A percentile compares a stretch with the other conserved stretches of the same genome.
phyloP scores from a whole-genome alignment of 2,888 invertebrate genomes.

The Zaprionus bogoriensis region DNA sequence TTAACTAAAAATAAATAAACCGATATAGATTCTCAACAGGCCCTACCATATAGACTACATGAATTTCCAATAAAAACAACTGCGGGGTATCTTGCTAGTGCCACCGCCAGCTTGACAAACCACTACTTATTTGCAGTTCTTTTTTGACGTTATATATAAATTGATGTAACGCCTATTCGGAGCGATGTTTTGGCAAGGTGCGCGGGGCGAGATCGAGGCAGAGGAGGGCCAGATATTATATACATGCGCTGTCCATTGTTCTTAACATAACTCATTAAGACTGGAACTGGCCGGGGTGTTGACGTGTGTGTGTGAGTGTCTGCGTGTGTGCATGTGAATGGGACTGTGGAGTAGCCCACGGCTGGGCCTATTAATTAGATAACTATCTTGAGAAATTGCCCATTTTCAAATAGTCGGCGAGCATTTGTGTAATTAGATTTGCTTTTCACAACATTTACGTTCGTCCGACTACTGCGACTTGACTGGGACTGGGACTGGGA shows the following conservation, averaged over 20 bases:
- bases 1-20: no score
- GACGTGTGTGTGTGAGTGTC: slow-evolving; percentile 26
- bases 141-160: slow-evolving; percentile 69
- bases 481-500: neutral
- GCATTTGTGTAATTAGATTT: slow-evolving; percentile 83
- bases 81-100: slow-evolving; percentile 18
- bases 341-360: slow-evolving; percentile 29
- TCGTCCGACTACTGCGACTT: no score
- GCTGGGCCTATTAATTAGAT: slow-evolving; percentile 82
- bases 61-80: neutral
- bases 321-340: slow-evolving; percentile 26
- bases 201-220: slow-evolving; percentile 1
- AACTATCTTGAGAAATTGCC: slow-evolving; percentile 83
- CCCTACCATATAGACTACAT: no score
- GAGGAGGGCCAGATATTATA: slow-evolving; percentile 40
- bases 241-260: slow-evolving; percentile 59
- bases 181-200: slow-evolving; percentile 62
- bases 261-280: slow-evolving; percentile 76
- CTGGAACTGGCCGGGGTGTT: slow-evolving; percentile 51
- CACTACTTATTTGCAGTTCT: slow-evolving; percentile 19
- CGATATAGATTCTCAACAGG: no score
- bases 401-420: slow-evolving; percentile 81
- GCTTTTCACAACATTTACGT: slow-evolving; percentile 81
- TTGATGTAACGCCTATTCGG: slow-evolving; percentile 73
- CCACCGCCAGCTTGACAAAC: neutral